A percentile compares a stretch with the other conserved stretches of the same genome.
Evolutionary conservation across 2,797 vertebrate genomes (phyloP).

Genomic region (Catostomus latipinnis): DNA sequence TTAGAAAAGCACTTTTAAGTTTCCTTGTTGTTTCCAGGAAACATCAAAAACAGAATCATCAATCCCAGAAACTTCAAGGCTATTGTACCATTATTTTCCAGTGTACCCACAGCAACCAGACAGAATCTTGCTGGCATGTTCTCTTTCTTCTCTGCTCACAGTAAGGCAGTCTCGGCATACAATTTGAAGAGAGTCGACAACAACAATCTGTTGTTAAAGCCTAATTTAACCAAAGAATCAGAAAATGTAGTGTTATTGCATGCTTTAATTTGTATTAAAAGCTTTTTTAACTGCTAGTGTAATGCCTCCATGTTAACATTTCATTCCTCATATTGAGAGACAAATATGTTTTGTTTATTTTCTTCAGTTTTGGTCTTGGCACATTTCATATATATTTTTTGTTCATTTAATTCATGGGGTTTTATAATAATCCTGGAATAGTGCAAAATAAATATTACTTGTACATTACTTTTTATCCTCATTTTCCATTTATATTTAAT

Average conservation of each 20-base stretch:
- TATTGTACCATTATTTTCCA: constrained; percentile 36
- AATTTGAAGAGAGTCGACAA: background rate
- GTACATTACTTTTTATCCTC: too few relatives aligned
- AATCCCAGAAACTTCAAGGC: constrained; percentile 44
- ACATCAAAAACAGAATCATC: constrained; percentile 53
- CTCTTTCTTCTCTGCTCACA: constrained; percentile 32
- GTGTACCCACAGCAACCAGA: constrained; percentile 52
- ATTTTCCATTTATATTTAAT: too few relatives aligned
- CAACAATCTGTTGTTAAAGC: constrained; percentile 16
- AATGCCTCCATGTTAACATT: too few relatives aligned
- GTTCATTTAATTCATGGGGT: too few relatives aligned
- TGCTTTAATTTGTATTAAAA: too few relatives aligned
- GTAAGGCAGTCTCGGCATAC: background rate
- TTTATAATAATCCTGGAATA: too few relatives aligned
- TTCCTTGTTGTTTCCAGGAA: constrained; percentile 34
- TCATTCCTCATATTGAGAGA: too few relatives aligned
- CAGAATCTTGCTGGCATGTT: constrained; percentile 46
- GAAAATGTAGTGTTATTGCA: background rate
- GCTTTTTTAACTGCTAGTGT: too few relatives aligned
- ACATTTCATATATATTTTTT: too few relatives aligned
- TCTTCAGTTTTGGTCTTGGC: too few relatives aligned
- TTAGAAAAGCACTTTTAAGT: constrained; percentile 38
- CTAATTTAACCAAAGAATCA: background rate
- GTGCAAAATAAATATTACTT: too few relatives aligned
- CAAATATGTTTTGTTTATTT: too few relatives aligned